phyloP scores from a whole-genome alignment of 2,113 vertebrate species.

The Sorex araneus region DNA sequence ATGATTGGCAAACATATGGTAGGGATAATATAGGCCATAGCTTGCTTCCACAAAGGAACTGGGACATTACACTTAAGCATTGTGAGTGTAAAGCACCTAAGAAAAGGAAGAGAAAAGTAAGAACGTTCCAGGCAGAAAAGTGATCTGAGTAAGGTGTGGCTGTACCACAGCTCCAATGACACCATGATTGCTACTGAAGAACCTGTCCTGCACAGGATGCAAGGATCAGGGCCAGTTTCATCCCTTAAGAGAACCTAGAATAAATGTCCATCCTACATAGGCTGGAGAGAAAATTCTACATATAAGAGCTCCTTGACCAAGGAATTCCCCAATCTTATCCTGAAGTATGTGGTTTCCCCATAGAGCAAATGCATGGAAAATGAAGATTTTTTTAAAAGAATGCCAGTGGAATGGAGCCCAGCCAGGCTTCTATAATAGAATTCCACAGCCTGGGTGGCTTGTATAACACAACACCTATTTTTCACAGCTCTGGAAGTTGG shows the following conservation, averaged over 20 bases:
- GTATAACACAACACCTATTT: neutral
- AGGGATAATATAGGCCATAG: neutral
- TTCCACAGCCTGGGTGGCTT: neutral
- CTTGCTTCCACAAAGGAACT: constrained; percentile 49
- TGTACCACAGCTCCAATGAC: neutral
- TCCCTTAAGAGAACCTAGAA: neutral
- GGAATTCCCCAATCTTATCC: neutral
- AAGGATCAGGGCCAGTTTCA: constrained; percentile 2
- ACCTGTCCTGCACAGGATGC: neutral
- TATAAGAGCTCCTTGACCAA: neutral
- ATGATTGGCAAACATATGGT: neutral
- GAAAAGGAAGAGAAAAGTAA: constrained; percentile 23
- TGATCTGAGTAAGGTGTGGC: neutral
- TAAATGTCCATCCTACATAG: neutral
- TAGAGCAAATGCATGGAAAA: neutral
- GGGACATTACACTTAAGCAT: neutral
- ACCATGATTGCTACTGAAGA: neutral
- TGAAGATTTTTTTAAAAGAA: neutral
- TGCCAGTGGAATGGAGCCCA: neutral
- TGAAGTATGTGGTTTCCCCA: neutral
- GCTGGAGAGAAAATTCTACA: neutral
- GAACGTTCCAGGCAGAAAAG: neutral
- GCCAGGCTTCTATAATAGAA: neutral
- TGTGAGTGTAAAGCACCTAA: neutral
- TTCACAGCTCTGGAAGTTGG: neutral